A percentile compares a stretch with the other conserved stretches of the same genome.
Conservation (phyloP, 2,113 vertebrate species). For the Semnornis frantzii region DNA sequence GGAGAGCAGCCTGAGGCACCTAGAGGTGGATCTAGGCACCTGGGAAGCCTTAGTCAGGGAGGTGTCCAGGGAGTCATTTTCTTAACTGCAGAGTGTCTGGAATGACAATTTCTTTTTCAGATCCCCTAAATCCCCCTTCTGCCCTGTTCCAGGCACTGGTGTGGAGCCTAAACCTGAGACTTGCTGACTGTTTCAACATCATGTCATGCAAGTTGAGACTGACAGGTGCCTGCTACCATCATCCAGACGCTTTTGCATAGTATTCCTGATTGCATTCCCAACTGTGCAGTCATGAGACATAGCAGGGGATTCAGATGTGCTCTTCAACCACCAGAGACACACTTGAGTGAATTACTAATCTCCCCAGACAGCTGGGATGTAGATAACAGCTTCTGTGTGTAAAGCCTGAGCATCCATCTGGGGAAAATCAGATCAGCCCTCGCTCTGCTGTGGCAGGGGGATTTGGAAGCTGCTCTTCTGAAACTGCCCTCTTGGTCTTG, state of each 20-base stretch:
- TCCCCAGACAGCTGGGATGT: background rate
- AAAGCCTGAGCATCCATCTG: background rate
- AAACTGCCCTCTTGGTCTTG: background rate
- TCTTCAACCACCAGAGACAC: slow-evolving; percentile 1
- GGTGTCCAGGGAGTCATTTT: background rate
- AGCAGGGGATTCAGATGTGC: background rate
- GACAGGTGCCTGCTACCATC: background rate
- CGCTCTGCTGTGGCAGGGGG: background rate
- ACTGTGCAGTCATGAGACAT: background rate
- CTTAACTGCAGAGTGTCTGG: background rate
- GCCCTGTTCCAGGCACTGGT: background rate
- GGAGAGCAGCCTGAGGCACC: background rate
- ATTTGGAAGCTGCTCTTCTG: background rate
- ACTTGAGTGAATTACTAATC: background rate
- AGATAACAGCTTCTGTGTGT: background rate
- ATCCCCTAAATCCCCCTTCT: background rate
- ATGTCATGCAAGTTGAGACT: background rate
- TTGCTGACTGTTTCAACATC: background rate
- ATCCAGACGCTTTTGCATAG: background rate
- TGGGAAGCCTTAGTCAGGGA: background rate
- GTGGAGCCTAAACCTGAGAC: background rate
- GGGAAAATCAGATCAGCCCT: background rate
- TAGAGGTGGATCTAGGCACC: background rate
- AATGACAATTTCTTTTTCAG: background rate
- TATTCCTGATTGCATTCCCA: background rate